A percentile compares a stretch with the other conserved stretches of the same genome.
Conservation (phyloP, 2,797 vertebrate species). For the Oreochromis mossambicus region DNA sequence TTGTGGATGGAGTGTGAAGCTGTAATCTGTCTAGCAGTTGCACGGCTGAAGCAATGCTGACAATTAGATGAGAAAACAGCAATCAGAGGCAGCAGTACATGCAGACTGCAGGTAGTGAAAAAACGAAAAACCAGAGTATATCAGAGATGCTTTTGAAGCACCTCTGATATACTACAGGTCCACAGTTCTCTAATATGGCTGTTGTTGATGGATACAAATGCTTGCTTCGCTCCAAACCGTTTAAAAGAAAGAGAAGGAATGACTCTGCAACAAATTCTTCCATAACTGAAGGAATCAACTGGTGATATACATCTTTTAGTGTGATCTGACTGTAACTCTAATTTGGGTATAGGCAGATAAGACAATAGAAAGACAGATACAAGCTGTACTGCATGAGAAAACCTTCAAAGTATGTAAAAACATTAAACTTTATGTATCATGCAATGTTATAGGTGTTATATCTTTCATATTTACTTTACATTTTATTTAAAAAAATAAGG, state of each 20-base stretch:
- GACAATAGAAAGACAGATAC: background rate
- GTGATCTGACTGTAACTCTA: background rate
- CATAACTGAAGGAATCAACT: background rate
- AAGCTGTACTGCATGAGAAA: background rate
- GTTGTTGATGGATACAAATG: background rate
- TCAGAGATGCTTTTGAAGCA: background rate
- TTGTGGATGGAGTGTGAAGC: background rate
- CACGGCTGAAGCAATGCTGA: background rate
- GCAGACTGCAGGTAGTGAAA: background rate
- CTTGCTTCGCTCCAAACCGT: background rate
- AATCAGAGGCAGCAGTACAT: background rate
- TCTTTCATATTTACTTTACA: background rate
- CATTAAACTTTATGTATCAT: background rate
- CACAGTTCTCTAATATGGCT: background rate
- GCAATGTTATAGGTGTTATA: background rate
- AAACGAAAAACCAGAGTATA: background rate
- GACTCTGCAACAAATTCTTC: background rate
- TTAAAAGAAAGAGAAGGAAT: background rate
- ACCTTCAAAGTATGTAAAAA: background rate
- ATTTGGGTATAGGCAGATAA: background rate
- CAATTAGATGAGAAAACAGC: background rate
- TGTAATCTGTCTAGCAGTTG: background rate
- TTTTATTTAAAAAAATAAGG: background rate
- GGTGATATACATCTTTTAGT: background rate
- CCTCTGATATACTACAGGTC: background rate